Evolutionary conservation across 1,140 invertebrate genomes (phyloP).

Genomic region (Lucilia sericata): DNA sequence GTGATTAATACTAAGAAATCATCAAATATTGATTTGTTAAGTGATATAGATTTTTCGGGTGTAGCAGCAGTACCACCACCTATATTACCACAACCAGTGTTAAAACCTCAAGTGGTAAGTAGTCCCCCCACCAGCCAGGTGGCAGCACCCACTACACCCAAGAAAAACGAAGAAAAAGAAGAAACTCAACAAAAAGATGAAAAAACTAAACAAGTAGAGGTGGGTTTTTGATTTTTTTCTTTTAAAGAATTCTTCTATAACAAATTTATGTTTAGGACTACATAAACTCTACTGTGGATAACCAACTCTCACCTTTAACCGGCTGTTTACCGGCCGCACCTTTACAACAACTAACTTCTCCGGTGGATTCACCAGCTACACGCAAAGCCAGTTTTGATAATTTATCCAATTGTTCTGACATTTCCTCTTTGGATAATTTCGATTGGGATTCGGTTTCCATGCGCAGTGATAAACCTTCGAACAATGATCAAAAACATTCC

Average conservation of each 20-base stretch:
- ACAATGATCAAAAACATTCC: slow-evolving; percentile 46
- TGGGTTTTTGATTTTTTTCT: background rate
- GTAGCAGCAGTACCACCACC: slow-evolving; percentile 53
- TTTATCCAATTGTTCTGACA: slow-evolving; percentile 62
- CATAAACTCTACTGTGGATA: background rate
- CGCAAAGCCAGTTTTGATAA: slow-evolving; percentile 60
- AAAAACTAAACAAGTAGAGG: slow-evolving; percentile 32
- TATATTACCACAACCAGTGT: slow-evolving; percentile 53
- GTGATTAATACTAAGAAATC: slow-evolving; percentile 54
- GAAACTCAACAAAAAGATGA: background rate
- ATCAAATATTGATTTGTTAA: slow-evolving; percentile 80
- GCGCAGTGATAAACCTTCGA: slow-evolving; percentile 58
- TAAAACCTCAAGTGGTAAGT: slow-evolving; percentile 58
- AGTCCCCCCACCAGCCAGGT: slow-evolving; percentile 55
- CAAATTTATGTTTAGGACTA: background rate
- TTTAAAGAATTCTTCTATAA: background rate
- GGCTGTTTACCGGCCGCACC: background rate
- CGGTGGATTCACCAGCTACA: slow-evolving; percentile 37
- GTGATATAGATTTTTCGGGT: slow-evolving; percentile 78
- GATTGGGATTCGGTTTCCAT: slow-evolving; percentile 67
- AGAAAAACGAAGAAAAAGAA: background rate
- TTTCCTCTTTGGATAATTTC: slow-evolving; percentile 64
- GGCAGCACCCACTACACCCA: background rate
- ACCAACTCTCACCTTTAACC: background rate
- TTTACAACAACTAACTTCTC: slow-evolving; percentile 35